Conservation (phyloP, 2,113 vertebrate genomes). For the Vulpes vulpes region DNA sequence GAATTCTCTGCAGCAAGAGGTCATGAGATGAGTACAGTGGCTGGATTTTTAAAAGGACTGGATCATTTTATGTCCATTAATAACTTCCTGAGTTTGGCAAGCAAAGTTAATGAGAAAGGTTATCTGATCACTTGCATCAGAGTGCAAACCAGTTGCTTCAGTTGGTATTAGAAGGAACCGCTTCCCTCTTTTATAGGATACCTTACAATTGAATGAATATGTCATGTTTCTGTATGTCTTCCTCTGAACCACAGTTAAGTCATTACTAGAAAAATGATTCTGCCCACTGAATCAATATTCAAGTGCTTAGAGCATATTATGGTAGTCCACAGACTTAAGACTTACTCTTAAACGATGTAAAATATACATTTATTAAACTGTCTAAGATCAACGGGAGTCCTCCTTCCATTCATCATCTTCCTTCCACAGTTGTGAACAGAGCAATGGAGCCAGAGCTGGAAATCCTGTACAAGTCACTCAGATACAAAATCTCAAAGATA, state of each 20-base stretch:
- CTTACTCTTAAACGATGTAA: not conserved
- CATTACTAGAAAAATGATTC: slow-evolving; percentile 13
- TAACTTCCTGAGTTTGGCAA: slow-evolving; percentile 54
- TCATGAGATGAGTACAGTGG: slow-evolving; percentile 20
- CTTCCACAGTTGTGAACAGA: not conserved
- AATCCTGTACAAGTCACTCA: not conserved
- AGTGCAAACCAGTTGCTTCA: not conserved
- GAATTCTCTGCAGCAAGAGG: slow-evolving; percentile 59
- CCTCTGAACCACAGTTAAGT: slow-evolving; percentile 30
- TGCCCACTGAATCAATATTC: not conserved
- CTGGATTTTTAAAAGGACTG: slow-evolving; percentile 58
- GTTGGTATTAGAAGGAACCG: not conserved
- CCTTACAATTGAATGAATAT: not conserved
- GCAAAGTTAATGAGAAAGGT: not conserved
- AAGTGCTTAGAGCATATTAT: not conserved
- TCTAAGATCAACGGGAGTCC: not conserved
- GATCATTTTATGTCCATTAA: slow-evolving; percentile 59
- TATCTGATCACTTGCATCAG: not conserved
- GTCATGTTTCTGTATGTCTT: not conserved
- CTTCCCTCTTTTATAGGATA: not conserved
- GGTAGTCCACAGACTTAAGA: not conserved
- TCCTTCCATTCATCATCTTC: not conserved
- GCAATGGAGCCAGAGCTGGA: not conserved
- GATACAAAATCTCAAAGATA: not conserved
- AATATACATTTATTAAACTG: slow-evolving; percentile 1